Evolutionary conservation across 2,113 vertebrate species (phyloP), one percentile per base, ranked within the genome.

Genomic region (Coptodon bakossiorum): DNA sequence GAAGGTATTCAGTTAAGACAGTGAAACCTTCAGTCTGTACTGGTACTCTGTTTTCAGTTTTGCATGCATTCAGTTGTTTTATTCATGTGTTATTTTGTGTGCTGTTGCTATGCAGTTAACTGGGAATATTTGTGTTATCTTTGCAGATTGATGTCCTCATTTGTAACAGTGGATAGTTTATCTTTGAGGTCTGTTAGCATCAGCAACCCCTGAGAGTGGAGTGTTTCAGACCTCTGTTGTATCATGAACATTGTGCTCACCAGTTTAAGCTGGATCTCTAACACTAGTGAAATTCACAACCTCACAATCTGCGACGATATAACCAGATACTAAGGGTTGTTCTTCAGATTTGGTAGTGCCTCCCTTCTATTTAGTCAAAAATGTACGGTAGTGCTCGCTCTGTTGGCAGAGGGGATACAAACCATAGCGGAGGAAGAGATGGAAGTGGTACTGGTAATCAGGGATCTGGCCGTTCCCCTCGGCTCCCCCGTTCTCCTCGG

Each of bases 351-450:
- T 86, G 24, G 73, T 43, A 53, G 76, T 22, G 48, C 66, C 7
- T 5, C 36, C 53, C 34, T 63, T 88, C 57, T 40, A 17, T 82
- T 79, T 82, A 86, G 83, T 78, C 71, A 19, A 96, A 87, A 91
- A 99, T 99, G 99, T 99, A 99, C 29, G 98, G 98, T 86, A 99
- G 98, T 80, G 97, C 98, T 83, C 98, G 98, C 22, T 98, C 98
- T 1, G 98, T 99, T 85, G 97, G 98, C 61, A 98, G 98, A 96
- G 97, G 95, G 90, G 98, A 99, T 91, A 96, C 97, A 85, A 97
- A 96, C 83, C 96, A 96, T 54, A 91, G 95, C 27, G 95, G 92
- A 9, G 96, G 94, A 40, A 98, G 97, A 93, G 95, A 96, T 86
- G 92, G 89, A 83, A 81, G 94, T 19, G 83, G 92, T n/a, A 19